Evolutionary conservation across 2,113 vertebrate genomes (phyloP).

Genomic region (Albula goreensis): DNA sequence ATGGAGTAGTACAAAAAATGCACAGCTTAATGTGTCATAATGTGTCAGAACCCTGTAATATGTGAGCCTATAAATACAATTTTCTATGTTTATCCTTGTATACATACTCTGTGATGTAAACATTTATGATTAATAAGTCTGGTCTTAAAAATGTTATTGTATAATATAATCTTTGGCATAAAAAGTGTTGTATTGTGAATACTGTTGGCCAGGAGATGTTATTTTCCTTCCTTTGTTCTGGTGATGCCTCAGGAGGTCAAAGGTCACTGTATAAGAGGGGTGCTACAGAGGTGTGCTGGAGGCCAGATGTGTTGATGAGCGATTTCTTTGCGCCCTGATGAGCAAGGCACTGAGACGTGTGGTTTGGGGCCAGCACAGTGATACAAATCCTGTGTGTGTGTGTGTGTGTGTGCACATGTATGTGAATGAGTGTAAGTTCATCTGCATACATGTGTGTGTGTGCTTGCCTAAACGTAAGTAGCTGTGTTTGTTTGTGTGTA

Average conservation of each 20-base stretch:
- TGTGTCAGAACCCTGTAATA: not conserved
- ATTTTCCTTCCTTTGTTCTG: not conserved
- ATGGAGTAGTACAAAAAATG: not conserved
- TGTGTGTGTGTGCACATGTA: slow-evolving; percentile 7
- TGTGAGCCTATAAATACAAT: not conserved
- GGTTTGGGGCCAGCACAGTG: slow-evolving; percentile 43
- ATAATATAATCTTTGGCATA: too few relatives aligned
- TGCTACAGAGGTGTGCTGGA: slow-evolving; percentile 38
- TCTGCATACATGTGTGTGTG: slow-evolving; percentile 20
- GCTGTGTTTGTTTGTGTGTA: slow-evolving; percentile 18
- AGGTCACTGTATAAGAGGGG: slow-evolving; percentile 13
- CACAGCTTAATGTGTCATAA: too few relatives aligned
- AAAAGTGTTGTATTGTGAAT: not conserved
- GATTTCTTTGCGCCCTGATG: slow-evolving; percentile 45
- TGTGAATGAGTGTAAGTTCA: not conserved
- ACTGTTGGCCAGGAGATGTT: not conserved
- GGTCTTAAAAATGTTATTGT: not conserved
- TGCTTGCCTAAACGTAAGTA: not conserved
- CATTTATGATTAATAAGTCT: not conserved
- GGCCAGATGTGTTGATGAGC: slow-evolving; percentile 65
- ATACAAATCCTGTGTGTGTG: slow-evolving; percentile 36
- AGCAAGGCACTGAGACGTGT: slow-evolving; percentile 13
- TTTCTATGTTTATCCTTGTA: not conserved
- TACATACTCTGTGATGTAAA: not conserved
- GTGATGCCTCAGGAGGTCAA: not conserved